These are phyloP conservation scores for Bombus vancouverensis DNA, from an alignment of 1,140 invertebrate species.

Conservation along the genomic window DNA sequence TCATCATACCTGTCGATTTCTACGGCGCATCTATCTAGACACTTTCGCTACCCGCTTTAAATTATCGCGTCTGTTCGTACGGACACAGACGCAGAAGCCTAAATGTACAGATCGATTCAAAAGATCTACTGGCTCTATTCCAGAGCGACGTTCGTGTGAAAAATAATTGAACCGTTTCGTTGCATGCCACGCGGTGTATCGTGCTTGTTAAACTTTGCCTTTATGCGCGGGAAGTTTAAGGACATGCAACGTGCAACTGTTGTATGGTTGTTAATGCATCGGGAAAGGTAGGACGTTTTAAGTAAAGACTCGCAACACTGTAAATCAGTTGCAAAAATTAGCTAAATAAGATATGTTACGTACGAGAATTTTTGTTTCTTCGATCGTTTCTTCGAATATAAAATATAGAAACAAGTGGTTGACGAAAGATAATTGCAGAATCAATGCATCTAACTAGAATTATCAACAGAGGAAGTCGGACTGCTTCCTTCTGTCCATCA, in stretches of 20 bases:
- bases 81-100: not conserved
- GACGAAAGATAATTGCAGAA: too few relatives aligned
- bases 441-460: not conserved
- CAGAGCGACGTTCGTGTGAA: not conserved
- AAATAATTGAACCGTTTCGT: not conserved
- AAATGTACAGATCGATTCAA: slow-evolving; percentile 36
- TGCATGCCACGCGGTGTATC: not conserved
- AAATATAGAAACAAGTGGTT: not conserved
- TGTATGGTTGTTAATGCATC: not conserved
- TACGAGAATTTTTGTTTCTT: not conserved
- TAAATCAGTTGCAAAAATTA: not conserved
- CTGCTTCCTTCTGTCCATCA: too few relatives aligned
- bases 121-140: not conserved
- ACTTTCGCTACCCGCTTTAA: slow-evolving; percentile 73
- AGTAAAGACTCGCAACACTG: not conserved
- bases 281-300: not conserved
- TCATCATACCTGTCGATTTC: slow-evolving; percentile 77
- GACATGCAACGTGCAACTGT: not conserved
- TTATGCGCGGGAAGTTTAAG: not conserved
- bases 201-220: not conserved
- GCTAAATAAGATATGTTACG: not conserved
- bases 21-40: slow-evolving; percentile 74
- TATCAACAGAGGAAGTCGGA: not conserved
- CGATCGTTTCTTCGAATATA: not conserved
- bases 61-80: slow-evolving; percentile 70